Percentiles rank a stretch among this genome's conserved stretches.
Evolutionary conservation across 2,113 vertebrate genomes (phyloP).

Genomic region (Poecile atricapillus): DNA sequence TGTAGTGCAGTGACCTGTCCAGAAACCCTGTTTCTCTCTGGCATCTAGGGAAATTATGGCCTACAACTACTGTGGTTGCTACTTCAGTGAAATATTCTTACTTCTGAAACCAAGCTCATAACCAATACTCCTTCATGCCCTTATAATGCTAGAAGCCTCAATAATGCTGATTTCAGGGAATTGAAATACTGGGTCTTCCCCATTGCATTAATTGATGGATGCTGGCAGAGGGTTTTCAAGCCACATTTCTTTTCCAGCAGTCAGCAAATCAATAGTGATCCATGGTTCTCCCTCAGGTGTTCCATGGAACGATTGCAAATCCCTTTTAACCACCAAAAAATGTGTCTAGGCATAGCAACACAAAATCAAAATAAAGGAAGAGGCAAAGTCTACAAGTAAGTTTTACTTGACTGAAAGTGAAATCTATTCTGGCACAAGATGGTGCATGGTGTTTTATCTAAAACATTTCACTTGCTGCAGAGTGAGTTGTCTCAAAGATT

Average conservation of each 20-base stretch:
- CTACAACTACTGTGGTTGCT: neutral
- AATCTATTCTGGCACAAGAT: neutral
- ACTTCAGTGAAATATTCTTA: neutral
- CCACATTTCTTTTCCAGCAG: neutral
- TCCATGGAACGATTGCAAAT: neutral
- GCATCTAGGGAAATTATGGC: neutral
- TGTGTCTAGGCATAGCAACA: neutral
- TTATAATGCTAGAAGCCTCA: neutral
- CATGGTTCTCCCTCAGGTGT: neutral
- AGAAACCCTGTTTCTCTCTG: neutral
- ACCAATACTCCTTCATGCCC: neutral
- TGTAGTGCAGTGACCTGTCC: neutral
- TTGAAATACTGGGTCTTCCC: neutral
- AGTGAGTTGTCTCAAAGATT: neutral
- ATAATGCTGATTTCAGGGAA: neutral
- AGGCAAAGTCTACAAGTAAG: neutral
- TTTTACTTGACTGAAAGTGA: neutral
- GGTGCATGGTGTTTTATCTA: neutral
- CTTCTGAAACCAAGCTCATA: neutral
- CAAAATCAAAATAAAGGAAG: neutral
- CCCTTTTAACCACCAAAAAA: neutral
- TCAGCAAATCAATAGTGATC: constrained; percentile 14
- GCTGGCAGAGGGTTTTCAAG: neutral
- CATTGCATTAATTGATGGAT: neutral
- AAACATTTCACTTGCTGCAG: neutral